Conservation (phyloP, 2,113 vertebrate genomes). For the Platysteira castanea region DNA sequence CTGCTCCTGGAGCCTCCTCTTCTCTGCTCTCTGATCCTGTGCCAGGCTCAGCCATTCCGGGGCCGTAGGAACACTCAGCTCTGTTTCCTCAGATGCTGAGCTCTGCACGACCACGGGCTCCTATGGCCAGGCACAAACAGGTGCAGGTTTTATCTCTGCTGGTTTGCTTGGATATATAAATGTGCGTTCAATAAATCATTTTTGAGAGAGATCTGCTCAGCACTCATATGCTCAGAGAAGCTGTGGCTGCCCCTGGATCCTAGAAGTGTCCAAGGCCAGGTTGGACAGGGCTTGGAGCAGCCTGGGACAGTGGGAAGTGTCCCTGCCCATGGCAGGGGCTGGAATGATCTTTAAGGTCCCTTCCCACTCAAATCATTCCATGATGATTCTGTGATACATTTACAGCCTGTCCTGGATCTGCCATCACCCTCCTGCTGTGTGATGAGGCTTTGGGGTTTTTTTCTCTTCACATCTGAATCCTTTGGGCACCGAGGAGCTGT, state of each 20-base stretch:
- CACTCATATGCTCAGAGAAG: not conserved
- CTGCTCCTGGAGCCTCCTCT: not conserved
- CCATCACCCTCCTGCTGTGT: not conserved
- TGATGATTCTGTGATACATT: not conserved
- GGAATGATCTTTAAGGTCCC: not conserved
- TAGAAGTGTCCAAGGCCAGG: not conserved
- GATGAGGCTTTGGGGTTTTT: not conserved
- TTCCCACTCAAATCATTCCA: not conserved
- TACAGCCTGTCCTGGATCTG: not conserved
- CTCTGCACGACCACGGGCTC: fast-evolving
- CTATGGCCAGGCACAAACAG: fast-evolving
- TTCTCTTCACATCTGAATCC: not conserved
- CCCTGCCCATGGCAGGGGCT: not conserved
- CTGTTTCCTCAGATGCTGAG: not conserved
- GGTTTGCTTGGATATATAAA: not conserved
- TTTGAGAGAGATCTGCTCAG: not conserved
- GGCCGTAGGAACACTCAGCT: fast-evolving
- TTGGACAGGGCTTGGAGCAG: fast-evolving
- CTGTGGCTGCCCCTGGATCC: not conserved
- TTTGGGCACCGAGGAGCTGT: not conserved
- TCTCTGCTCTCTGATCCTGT: not conserved
- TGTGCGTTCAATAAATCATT: fast-evolving
- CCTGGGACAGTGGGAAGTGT: not conserved
- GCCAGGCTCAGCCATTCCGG: fast-evolving
- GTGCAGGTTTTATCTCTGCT: not conserved